phyloP scores from a whole-genome alignment of 2,797 vertebrate species.

The Trachurus trachurus region DNA sequence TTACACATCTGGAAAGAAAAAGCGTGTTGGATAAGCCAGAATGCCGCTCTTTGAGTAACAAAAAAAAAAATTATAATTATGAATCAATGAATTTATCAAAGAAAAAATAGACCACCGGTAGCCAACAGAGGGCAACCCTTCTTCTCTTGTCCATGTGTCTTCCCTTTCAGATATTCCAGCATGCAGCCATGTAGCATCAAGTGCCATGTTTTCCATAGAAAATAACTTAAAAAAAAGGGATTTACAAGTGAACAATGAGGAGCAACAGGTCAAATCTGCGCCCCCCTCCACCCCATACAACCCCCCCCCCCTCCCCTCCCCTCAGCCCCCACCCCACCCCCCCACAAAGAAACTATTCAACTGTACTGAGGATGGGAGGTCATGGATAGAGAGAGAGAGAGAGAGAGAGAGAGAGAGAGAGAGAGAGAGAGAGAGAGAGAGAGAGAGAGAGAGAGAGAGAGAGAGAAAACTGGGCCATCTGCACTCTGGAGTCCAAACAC shows the following conservation, averaged over 20 bases:
- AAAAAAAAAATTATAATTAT: conserved; percentile 31
- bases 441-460: conserved; percentile 1
- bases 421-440: neutral
- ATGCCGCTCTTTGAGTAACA: conserved; percentile 75
- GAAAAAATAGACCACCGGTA: conserved; percentile 68
- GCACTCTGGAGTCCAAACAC: conserved; percentile 69
- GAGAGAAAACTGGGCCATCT: conserved; percentile 74
- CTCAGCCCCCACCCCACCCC: neutral
- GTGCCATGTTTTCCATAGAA: conserved; percentile 81
- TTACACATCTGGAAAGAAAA: conserved; percentile 70
- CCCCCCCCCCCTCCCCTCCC: neutral
- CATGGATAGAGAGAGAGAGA: conserved; percentile 8
- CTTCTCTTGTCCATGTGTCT: conserved; percentile 76
- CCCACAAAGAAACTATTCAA: conserved; percentile 68
- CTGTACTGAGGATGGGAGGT: conserved; percentile 65
- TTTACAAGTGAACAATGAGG: conserved; percentile 74
- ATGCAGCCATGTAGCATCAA: conserved; percentile 86
- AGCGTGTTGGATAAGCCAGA: conserved; percentile 76
- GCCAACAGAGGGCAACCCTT: conserved; percentile 80
- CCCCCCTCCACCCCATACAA: conserved; percentile 31
- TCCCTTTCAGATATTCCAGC: conserved; percentile 88
- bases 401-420: conserved; percentile 16
- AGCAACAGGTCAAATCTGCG: conserved; percentile 71
- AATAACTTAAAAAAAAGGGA: conserved; percentile 79
- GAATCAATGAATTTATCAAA: conserved; percentile 46